Percentiles rank a stretch among this genome's conserved stretches.
Conservation (phyloP, 2,888 invertebrate genomes). For the Patella caerulea region DNA sequence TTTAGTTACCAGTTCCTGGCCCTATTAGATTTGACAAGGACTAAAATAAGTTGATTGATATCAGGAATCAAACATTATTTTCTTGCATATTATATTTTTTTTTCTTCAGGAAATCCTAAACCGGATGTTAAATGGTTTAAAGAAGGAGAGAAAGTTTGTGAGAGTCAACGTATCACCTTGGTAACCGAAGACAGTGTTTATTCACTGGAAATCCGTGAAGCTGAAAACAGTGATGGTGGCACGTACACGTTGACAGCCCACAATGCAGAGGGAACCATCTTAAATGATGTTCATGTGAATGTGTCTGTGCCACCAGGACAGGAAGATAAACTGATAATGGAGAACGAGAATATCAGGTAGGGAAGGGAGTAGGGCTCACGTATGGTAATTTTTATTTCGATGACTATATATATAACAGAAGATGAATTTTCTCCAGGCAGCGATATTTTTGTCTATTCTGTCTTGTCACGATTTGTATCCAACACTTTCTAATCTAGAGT, state of each 20-base stretch:
- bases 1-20: too few relatives aligned
- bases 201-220: constrained; percentile 47
- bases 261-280: constrained; percentile 50
- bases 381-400: background rate
- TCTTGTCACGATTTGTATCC: background rate
- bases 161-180: constrained; percentile 34
- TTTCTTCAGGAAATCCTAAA: constrained; percentile 30
- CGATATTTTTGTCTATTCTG: background rate
- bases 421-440: background rate
- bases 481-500: too few relatives aligned
- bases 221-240: constrained; percentile 49
- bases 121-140: constrained; percentile 43
- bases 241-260: constrained; percentile 57
- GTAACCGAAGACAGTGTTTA: constrained; percentile 40
- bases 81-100: background rate
- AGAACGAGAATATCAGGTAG: constrained; percentile 28
- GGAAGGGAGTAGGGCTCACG: background rate
- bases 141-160: constrained; percentile 31
- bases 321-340: constrained; percentile 11
- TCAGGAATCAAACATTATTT: too few relatives aligned
- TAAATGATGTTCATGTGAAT: constrained; percentile 45
- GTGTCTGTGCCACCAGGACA: constrained; percentile 22
- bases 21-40: too few relatives aligned
- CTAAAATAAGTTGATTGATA: too few relatives aligned
- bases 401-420: background rate